Conservation (phyloP, 2,113 vertebrate species). For the Clarias batrachus region DNA sequence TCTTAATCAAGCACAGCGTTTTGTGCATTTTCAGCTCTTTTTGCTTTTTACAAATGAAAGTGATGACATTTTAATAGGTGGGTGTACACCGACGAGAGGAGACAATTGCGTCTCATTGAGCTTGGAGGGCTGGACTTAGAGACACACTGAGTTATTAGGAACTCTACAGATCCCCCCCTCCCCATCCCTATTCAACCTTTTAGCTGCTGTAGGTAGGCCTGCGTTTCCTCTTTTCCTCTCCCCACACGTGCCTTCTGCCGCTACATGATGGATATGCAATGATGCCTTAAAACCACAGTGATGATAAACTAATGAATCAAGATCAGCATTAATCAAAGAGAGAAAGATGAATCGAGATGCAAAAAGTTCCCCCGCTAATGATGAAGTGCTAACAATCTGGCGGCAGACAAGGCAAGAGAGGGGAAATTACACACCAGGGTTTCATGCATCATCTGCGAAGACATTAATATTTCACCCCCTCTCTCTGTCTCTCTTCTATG, state of each 20-base stretch:
- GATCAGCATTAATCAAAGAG: constrained; percentile 90
- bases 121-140: constrained; percentile 51
- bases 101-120: constrained; percentile 66
- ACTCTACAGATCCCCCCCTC: constrained; percentile 18
- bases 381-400: constrained; percentile 99
- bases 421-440: constrained; percentile 93
- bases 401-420: constrained; percentile 91
- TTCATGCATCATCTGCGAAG: constrained; percentile 99
- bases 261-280: constrained; percentile 78
- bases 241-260: constrained; percentile 39
- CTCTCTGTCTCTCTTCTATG: constrained; percentile 38
- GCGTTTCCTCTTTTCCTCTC: constrained; percentile 46
- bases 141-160: constrained; percentile 65
- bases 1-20: constrained; percentile 51
- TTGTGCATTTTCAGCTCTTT: constrained; percentile 55
- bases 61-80: constrained; percentile 68
- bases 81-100: constrained; percentile 58
- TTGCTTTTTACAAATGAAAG: constrained; percentile 62
- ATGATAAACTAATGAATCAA: constrained; percentile 99
- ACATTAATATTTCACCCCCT: constrained; percentile 90
- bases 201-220: constrained; percentile 17
- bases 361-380: constrained; percentile 93
- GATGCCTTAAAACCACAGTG: constrained; percentile 96
- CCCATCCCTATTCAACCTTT: constrained; percentile 46
- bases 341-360: constrained; percentile 96